Conservation (phyloP, 2,113 vertebrate species). For the Fulica atra region DNA sequence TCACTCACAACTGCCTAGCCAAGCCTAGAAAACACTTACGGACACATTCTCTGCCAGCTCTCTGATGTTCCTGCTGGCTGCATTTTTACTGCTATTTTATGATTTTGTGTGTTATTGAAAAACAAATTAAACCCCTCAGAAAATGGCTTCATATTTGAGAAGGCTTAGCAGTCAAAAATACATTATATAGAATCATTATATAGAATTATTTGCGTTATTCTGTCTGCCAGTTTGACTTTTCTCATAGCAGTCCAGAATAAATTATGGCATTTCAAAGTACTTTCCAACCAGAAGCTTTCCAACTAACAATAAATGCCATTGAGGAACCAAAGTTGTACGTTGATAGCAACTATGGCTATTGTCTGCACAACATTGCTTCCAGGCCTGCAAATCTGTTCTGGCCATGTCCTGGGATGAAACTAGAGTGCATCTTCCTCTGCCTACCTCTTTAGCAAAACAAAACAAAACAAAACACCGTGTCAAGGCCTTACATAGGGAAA, state of each 20-base stretch:
- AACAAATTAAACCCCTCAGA: not conserved
- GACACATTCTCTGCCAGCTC: not conserved
- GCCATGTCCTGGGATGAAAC: not conserved
- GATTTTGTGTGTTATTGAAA: not conserved
- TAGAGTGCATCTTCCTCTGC: not conserved
- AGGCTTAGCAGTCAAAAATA: not conserved
- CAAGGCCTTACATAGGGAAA: not conserved
- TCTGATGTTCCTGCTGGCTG: not conserved
- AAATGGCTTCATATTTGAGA: not conserved
- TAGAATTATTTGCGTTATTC: not conserved
- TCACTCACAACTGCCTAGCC: not conserved
- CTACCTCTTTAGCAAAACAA: not conserved
- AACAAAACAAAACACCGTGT: not conserved
- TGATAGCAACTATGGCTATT: not conserved
- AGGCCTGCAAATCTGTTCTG: not conserved
- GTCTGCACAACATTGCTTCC: not conserved
- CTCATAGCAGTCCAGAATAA: not conserved
- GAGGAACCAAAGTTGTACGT: not conserved
- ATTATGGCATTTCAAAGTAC: not conserved
- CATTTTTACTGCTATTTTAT: not conserved
- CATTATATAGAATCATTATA: not conserved
- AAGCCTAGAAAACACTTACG: not conserved
- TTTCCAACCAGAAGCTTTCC: not conserved
- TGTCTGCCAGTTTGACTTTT: not conserved
- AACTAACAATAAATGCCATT: not conserved